phyloP scores from a whole-genome alignment of 1,140 invertebrate species.

The Apis mellifera region Amel_HAv3.1 CM009936.2:5494501-5495000 shows the following conservation, averaged over 20 bases:
- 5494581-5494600: background rate
- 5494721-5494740: too few species aligned
- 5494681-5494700: too few species aligned
- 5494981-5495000: background rate
- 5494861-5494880: background rate
- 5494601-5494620: background rate
- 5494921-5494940: background rate
- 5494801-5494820: background rate
- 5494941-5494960: background rate
- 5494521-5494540: background rate
- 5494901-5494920: background rate
- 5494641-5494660: background rate
- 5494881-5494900: background rate
- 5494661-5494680: too few species aligned
- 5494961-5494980: background rate
- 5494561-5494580: conserved; percentile 16
- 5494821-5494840: background rate
- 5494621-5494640: background rate
- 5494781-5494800: background rate
- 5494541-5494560: conserved; percentile 24
- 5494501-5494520: too few species aligned
- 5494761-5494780: background rate
- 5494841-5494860: background rate
- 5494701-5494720: too few species aligned
- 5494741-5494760: background rate